Conservation (phyloP, 2,113 vertebrate species). For the Spheniscus mendiculus region DNA sequence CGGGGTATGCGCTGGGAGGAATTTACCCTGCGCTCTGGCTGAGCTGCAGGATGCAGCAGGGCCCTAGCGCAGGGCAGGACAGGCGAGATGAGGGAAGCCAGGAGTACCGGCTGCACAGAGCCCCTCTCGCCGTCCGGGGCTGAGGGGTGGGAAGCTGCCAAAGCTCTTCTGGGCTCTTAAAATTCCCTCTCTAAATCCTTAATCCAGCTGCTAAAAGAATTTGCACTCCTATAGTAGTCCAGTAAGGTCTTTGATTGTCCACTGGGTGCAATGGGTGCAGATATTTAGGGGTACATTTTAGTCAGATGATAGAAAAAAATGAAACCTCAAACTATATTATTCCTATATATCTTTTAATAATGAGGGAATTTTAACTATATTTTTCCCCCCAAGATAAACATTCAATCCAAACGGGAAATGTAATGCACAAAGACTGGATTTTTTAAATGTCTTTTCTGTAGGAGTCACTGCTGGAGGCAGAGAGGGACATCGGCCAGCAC, state of each 20-base stretch:
- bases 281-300: background rate
- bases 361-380: background rate
- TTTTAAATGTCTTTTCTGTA: background rate
- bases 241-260: background rate
- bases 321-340: background rate
- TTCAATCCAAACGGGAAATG: no score
- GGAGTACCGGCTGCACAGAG: background rate
- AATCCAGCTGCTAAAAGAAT: background rate
- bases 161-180: background rate
- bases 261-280: background rate
- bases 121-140: background rate
- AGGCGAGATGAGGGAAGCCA: background rate
- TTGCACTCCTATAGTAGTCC: background rate
- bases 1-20: fast-evolving
- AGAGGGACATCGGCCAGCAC: background rate
- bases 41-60: background rate
- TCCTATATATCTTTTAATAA: background rate
- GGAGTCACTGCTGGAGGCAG: background rate
- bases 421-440: background rate
- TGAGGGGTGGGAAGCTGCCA: background rate
- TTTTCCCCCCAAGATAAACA: background rate
- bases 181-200: background rate
- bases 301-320: background rate
- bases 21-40: background rate
- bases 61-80: background rate